Evolutionary conservation across 2,113 vertebrate species (phyloP), one percentile per base, ranked within the genome.

Genomic region (Nycticryphes semicollaris): DNA sequence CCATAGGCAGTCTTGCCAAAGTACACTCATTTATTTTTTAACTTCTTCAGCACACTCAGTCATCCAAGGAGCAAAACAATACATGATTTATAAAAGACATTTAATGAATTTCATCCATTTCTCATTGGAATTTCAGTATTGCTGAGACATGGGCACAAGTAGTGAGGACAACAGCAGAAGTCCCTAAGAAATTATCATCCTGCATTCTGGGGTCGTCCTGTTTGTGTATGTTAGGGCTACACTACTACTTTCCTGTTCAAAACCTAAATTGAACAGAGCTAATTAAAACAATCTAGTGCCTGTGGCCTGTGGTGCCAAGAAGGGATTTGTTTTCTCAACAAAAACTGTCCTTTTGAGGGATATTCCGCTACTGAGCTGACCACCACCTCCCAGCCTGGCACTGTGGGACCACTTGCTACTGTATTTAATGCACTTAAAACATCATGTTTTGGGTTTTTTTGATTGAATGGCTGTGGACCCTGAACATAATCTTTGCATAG

Each of bases 1-100:
- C 86, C 53, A 56, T 35, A 35, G 45, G 48, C 92, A 54, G 54
- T 43, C 87, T 93, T 95, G 94, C 94, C 85, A 91, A 91, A 96
- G 81, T 20, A 62, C 68, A 70, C 86, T 93, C 69, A 83, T 95
- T 94, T 92, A 94, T 84, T 96, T 94, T 92, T 96, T 64, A 50
- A 84, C 47, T 73, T 87, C 89, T 88, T 75, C 35, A 93, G 27
- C 54, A 45, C 31, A 39, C 60, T 81, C 88, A 77, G 87, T 86
- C 89, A 94, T 90, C 93, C 78, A 86, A 90, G 82, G 72, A 95
- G 78, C 62, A 53, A 93, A 94, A 90, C 94, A 72, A 87, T 37
- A n/a, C 80, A 51, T 75, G 74, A 89, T 95, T 98, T 51, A 84
- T 84, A 95, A 87, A 68, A 95, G 45, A 81, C 73, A 64, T 66